Evolutionary conservation across 2,797 vertebrate genomes (phyloP), one percentile per base, ranked within the genome.

Genomic region (Melanotaenia nigrans): DNA sequence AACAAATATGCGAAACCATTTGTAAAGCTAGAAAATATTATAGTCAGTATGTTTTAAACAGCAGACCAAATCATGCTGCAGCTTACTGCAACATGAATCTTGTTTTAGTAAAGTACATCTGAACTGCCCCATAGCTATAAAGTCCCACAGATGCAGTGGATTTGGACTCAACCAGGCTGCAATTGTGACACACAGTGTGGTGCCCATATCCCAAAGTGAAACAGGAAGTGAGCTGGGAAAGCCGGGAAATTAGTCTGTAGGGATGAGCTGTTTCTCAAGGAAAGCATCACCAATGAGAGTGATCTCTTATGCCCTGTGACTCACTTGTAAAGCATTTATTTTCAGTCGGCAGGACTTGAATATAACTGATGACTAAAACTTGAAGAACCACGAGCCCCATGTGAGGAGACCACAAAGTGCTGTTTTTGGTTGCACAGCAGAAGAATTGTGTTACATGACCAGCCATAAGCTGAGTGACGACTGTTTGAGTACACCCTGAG

Each of bases 231-330:
- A 87, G 84, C 68, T 51, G 77, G 61, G 75, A 77, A 68, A 65
- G 73, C 63, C 76, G 79, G 79, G 85, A 92, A 81, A 90, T 86
- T 22, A 77, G 80, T 90, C 90, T 90, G 61, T 42, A 20, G 90
- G 87, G 89, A 92, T 75, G 65, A 49, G 58, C 77, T 28, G 49
- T 86, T 92, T 93, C 90, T 92, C 89, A 92, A 89, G 87, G 87
- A 9, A 28, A 85, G 78, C 81, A 73, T 84, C 81, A 35, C 55
- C 47, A 8, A 77, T 81, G 86, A 81, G 66, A 83, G 85, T 86
- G 84, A 62, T 73, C 59, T 80, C 70, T 81, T 14, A 62, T 55
- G 63, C 58, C 71, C 59, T 61, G 83, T 90, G 90, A 88, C 84
- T 90, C 90, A 87, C 79, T 83, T 18, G 28, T 40, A 54, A 36